These are phyloP conservation scores for Picus viridis DNA, from an alignment of 2,797 vertebrate species.

Conservation along the genomic window DNA sequence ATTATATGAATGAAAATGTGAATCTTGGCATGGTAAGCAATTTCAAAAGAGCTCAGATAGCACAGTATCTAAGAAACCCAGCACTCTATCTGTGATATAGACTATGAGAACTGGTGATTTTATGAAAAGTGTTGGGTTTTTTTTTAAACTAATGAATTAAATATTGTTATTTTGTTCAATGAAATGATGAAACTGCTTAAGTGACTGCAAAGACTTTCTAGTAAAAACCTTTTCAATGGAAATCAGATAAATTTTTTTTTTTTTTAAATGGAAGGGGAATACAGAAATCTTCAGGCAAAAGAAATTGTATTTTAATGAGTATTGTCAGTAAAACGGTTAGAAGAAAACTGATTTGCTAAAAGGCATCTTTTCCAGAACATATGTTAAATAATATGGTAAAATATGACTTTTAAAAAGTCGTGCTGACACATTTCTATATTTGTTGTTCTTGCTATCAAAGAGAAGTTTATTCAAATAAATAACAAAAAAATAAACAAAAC, in stretches of 20 bases:
- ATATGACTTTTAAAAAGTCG: neutral
- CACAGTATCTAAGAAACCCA: neutral
- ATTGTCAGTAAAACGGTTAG: neutral
- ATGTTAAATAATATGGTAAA: neutral
- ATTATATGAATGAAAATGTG: neutral
- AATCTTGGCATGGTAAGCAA: neutral
- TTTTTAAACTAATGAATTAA: neutral
- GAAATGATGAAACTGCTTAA: neutral
- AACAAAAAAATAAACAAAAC: no score
- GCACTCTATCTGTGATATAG: neutral
- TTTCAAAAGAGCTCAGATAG: neutral
- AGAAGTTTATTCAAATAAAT: neutral
- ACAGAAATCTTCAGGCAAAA: neutral
- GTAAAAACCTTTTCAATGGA: neutral
- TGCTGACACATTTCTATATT: neutral
- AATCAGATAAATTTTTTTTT: neutral
- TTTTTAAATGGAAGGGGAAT: neutral
- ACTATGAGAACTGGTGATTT: rapidly evolving
- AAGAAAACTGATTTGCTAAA: neutral
- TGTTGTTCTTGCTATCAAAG: neutral
- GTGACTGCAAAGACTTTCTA: neutral
- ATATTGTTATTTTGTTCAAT: neutral
- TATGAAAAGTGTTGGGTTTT: neutral
- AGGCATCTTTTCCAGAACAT: neutral
- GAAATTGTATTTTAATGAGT: neutral